A percentile compares a stretch with the other conserved stretches of the same genome.
These are phyloP conservation scores for Falco cherrug DNA, from an alignment of 2,797 vertebrate species.

Conservation along the genomic window DNA sequence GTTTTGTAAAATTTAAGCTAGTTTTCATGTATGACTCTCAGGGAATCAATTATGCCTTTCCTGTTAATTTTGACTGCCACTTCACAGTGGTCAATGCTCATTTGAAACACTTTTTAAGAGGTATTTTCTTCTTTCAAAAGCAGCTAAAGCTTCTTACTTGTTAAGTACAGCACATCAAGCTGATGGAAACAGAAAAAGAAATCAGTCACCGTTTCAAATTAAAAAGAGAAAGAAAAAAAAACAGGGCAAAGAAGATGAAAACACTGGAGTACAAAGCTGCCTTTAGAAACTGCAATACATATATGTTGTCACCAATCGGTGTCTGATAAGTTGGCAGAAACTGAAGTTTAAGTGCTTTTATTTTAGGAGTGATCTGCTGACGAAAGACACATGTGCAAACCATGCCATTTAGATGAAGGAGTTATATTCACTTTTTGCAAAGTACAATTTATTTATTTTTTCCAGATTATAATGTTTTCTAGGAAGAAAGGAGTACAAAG, in stretches of 20 bases:
- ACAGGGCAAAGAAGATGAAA: conserved; percentile 28
- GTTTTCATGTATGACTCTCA: neutral
- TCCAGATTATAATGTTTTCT: conserved; percentile 59
- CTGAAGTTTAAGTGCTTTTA: conserved; percentile 53
- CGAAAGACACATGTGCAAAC: conserved; percentile 55
- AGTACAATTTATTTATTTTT: conserved; percentile 65
- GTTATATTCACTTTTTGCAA: conserved; percentile 39
- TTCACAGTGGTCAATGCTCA: neutral
- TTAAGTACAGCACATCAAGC: neutral
- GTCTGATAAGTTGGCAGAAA: conserved; percentile 65
- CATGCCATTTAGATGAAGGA: conserved; percentile 41
- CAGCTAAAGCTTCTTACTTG: conserved; percentile 20
- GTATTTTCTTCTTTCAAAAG: conserved; percentile 32
- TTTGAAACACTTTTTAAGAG: conserved; percentile 28
- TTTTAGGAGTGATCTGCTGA: conserved; percentile 56
- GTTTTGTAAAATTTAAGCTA: conserved; percentile 12
- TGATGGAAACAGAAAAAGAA: conserved; percentile 36
- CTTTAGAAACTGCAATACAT: conserved; percentile 48
- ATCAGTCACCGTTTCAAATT: conserved; percentile 49
- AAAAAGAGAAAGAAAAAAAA: neutral
- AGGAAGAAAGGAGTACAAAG: conserved; percentile 60
- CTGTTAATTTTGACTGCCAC: conserved; percentile 35
- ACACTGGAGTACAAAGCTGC: conserved; percentile 46
- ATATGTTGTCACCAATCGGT: conserved; percentile 49
- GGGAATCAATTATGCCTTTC: conserved; percentile 22